Percentiles rank a stretch among this genome's conserved stretches.
phyloP scores from a whole-genome alignment of 2,888 invertebrate species.

The Busseola fusca region DNA sequence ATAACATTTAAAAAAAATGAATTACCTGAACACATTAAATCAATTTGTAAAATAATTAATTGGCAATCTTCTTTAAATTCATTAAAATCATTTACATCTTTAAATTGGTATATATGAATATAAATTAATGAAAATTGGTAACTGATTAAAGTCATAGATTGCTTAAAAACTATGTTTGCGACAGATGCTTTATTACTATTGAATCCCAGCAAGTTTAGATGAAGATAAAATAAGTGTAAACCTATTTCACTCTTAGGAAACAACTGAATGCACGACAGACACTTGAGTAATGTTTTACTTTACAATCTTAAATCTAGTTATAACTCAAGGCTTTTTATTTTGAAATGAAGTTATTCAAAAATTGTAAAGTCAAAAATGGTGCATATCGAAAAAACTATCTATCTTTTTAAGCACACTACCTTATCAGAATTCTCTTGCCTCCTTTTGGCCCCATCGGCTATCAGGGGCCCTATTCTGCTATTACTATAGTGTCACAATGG shows the following conservation, averaged over 20 bases:
- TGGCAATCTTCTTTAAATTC: too few species aligned
- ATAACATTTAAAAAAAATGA: too few species aligned
- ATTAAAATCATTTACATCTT: too few species aligned
- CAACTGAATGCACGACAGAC: constrained; percentile 30
- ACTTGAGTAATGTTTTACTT: constrained; percentile 26
- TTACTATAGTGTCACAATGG: too few species aligned
- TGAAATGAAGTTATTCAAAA: constrained; percentile 18
- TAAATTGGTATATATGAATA: too few species aligned
- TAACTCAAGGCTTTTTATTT: constrained; percentile 32
- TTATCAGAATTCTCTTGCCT: too few species aligned
- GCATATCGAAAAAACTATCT: neutral
- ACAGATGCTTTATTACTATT: neutral
- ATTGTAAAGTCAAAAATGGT: too few species aligned
- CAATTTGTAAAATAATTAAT: too few species aligned
- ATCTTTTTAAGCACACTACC: neutral
- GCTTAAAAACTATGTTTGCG: neutral
- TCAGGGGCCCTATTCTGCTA: too few species aligned
- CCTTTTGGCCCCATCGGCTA: neutral
- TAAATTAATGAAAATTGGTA: neutral
- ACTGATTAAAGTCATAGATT: too few species aligned
- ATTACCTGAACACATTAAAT: too few species aligned
- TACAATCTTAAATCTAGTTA: constrained; percentile 21
- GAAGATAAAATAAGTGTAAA: neutral
- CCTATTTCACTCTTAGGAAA: constrained; percentile 16
- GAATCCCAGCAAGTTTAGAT: neutral